Base-by-base conservation (phyloP, 2,797 vertebrate genomes). In the Avahi laniger region DNA sequence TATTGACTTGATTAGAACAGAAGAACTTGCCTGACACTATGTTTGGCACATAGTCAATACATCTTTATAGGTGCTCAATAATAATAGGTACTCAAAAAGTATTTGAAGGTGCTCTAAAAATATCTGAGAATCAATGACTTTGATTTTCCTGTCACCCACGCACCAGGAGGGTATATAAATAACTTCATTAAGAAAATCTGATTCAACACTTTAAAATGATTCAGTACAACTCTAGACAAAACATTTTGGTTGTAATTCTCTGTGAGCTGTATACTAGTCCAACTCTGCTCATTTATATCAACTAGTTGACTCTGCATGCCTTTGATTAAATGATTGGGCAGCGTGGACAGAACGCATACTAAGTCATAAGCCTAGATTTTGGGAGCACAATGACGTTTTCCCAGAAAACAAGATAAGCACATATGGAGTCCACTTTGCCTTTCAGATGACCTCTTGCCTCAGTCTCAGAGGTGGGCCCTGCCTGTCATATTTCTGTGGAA, bases 41-140 rank as follows among this genome's bases (percentile, higher is more conserved):
- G 22, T 11, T 30, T 94, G 73, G 11, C 24, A 81, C 17, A 14
- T 43, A 22, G 13, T 82, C 50, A 30, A 2, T 46, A 12, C 46
- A 33, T 87, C 7, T 80, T 75, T 76, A 9, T 54, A 50, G 30
- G 7, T 52, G 13, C 63, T 67, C 22, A 83, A 9, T 89, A 84
- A 87, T 35, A 90, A n/a, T 38, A 72, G 24, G 22, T 43, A 48
- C 7, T 61, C 43, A 67, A 46, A 78, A 72, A n/a, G 14, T 30
- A 38, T 57, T 88, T 52, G 18, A 38, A 84, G 26, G 43, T 73
- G 7, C 38, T 91, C 41, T 57, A 7, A 67, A 88, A 76, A 82
- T 67, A 92, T 91, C 88, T 89, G 79, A 88, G 24, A 93, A 84
- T 86, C 61, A 82, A 10, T 96, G 73, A 80, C 30, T 95, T 73